phyloP scores from a whole-genome alignment of 1,140 invertebrate genomes.

The Nephila pilipes region DNA sequence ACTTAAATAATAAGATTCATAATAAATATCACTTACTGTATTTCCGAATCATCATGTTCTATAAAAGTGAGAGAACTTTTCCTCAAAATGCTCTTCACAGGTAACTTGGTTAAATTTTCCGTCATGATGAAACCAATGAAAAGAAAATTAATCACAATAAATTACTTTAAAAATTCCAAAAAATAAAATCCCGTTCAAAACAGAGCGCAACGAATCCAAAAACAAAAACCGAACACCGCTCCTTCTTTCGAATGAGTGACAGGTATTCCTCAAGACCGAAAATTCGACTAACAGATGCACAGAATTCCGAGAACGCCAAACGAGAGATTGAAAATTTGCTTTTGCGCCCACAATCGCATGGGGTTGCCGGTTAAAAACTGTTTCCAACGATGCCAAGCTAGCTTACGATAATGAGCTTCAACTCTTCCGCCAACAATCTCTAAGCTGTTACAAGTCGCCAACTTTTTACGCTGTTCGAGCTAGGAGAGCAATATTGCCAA shows the following conservation, averaged over 20 bases:
- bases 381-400: neutral
- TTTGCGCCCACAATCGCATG: neutral
- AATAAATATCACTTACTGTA: constrained; percentile 50
- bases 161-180: neutral
- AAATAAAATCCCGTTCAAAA: neutral
- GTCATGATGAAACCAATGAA: constrained; percentile 50
- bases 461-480: neutral
- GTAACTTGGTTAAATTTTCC: constrained; percentile 73
- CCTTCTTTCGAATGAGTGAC: neutral
- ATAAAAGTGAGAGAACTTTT: constrained; percentile 76
- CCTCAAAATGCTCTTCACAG: constrained; percentile 68
- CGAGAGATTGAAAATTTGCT: neutral
- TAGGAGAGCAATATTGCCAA: neutral
- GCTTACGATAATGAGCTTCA: neutral
- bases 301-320: neutral
- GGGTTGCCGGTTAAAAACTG: constrained; percentile 30
- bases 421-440: neutral
- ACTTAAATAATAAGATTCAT: neutral
- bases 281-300: neutral
- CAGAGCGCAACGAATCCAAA: neutral
- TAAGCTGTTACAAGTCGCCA: neutral
- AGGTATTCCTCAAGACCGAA: neutral
- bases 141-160: neutral
- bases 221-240: neutral
- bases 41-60: constrained; percentile 72